These are phyloP conservation scores for Equus przewalskii DNA, from an alignment of 2,113 vertebrate genomes.

Conservation along the genomic window DNA sequence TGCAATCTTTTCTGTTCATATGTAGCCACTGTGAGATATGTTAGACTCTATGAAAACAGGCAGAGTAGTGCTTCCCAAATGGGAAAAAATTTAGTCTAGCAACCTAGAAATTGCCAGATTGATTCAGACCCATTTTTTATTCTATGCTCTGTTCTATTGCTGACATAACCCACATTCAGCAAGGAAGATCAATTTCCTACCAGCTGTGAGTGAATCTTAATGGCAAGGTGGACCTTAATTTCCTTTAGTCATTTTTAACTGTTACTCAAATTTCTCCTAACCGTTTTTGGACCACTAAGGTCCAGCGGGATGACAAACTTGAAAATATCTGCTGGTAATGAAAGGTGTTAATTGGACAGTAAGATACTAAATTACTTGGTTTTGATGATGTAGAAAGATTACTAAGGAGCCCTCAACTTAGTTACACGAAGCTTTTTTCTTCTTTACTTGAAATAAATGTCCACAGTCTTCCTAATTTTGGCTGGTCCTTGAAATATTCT, in stretches of 20 bases:
- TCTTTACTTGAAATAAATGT: conserved; percentile 47
- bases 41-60: neutral
- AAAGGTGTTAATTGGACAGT: neutral
- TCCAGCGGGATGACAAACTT: neutral
- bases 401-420: neutral
- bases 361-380: neutral
- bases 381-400: neutral
- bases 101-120: neutral
- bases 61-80: neutral
- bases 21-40: neutral
- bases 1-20: neutral
- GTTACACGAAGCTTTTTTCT: neutral
- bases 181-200: conserved; percentile 6
- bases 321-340: conserved; percentile 5
- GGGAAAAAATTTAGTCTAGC: neutral
- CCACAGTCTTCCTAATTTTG: conserved; percentile 13
- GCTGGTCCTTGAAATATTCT: neutral
- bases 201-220: conserved; percentile 19
- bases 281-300: neutral
- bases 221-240: neutral
- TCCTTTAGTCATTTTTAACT: conserved; percentile 19
- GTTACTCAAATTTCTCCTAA: neutral
- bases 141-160: neutral
- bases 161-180: neutral
- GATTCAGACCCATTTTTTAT: neutral